Conservation (phyloP, 2,113 vertebrate genomes). For the Onychorhynchus coronatus region DNA sequence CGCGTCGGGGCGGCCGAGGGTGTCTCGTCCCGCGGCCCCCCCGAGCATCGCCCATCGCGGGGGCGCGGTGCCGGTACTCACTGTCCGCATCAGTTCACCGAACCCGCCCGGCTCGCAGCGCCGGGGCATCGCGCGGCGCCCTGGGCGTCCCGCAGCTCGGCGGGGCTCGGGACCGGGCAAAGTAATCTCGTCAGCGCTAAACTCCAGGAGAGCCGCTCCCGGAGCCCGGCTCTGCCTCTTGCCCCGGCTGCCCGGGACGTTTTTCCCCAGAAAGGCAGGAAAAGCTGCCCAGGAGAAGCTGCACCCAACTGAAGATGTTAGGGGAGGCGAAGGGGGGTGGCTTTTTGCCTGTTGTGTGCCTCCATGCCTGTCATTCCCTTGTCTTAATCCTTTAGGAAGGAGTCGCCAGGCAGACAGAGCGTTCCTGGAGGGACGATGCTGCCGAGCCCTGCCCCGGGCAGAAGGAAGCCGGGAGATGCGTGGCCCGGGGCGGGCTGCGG, state of each 20-base stretch:
- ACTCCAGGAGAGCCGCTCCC: neutral
- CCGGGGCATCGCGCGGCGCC: neutral
- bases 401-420: neutral
- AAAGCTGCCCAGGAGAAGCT: neutral
- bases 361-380: constrained; percentile 1
- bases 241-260: neutral
- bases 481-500: constrained; percentile 26
- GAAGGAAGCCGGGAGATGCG: constrained; percentile 21
- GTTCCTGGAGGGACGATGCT: constrained; percentile 35
- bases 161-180: neutral
- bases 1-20: neutral
- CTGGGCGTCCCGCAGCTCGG: neutral
- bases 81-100: neutral
- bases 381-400: constrained; percentile 57
- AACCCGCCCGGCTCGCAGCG: neutral
- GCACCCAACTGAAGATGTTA: neutral
- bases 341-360: neutral
- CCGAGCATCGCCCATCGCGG: neutral
- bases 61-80: neutral
- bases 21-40: neutral
- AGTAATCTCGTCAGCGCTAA: neutral
- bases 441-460: constrained; percentile 46
- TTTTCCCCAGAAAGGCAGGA: neutral
- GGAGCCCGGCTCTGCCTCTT: neutral
- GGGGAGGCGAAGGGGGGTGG: neutral